These are phyloP conservation scores for Prolemur simus DNA, from an alignment of 2,113 vertebrate genomes.

Conservation along the genomic window DNA sequence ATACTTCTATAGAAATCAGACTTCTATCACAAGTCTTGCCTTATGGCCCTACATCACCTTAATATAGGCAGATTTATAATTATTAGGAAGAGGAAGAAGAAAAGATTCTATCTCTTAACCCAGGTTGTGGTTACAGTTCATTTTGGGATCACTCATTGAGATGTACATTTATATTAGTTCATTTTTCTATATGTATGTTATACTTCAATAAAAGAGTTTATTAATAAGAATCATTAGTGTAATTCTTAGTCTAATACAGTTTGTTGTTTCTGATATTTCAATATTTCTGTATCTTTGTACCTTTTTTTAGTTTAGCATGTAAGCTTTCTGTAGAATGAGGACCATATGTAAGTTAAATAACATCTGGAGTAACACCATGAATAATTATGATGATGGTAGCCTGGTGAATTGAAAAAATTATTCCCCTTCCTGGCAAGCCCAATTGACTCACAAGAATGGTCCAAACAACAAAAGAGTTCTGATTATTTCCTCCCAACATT, in stretches of 20 bases:
- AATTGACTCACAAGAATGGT: not conserved
- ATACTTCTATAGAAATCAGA: no score
- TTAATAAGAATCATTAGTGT: not conserved
- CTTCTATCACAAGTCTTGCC: no score
- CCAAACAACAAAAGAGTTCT: conserved; percentile 43
- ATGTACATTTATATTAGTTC: not conserved
- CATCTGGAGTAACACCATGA: not conserved
- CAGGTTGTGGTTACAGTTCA: not conserved
- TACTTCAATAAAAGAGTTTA: not conserved
- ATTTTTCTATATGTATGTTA: not conserved
- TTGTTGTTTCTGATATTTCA: not conserved
- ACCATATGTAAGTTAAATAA: not conserved
- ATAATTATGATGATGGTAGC: not conserved
- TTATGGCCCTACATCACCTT: no score
- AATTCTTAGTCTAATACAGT: not conserved
- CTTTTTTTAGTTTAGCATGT: not conserved
- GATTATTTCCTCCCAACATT: conserved; percentile 23
- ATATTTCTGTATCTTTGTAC: not conserved
- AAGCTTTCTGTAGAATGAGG: conserved; percentile 33
- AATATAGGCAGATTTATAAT: no score
- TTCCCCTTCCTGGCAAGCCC: not conserved
- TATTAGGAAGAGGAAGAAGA: not conserved
- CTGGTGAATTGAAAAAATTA: not conserved
- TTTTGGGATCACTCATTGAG: not conserved
- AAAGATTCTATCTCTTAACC: not conserved